Conservation (phyloP, 2,113 vertebrate species). For the Cnemophilus loriae region DNA sequence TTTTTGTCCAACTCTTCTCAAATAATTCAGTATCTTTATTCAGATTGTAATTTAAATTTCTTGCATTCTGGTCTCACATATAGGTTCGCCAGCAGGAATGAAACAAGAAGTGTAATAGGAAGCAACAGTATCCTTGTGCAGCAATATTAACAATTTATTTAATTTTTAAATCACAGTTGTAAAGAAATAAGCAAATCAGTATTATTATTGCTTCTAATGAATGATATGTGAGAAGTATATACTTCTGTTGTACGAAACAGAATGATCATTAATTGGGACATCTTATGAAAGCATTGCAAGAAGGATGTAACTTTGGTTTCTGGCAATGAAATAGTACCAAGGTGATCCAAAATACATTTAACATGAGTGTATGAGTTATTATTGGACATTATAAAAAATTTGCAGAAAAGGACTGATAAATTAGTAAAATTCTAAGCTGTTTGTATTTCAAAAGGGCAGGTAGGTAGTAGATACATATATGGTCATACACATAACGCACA, state of each 20-base stretch:
- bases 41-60: slow-evolving; percentile 32
- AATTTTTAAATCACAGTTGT: not conserved
- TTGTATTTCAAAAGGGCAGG: not conserved
- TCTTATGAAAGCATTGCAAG: not conserved
- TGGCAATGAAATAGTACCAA: not conserved
- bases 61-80: slow-evolving; percentile 10
- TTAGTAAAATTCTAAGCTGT: not conserved
- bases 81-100: slow-evolving; percentile 21
- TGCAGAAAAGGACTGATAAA: not conserved
- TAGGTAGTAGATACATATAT: not conserved
- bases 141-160: not conserved
- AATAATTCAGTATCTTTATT: slow-evolving; percentile 35
- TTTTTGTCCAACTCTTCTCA: slow-evolving; percentile 39
- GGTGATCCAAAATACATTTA: not conserved
- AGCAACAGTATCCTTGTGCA: not conserved
- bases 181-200: not conserved
- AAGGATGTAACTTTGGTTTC: not conserved
- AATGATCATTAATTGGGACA: not conserved
- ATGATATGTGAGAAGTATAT: not conserved
- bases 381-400: not conserved
- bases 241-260: not conserved
- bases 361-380: not conserved
- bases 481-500: not conserved
- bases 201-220: slow-evolving; percentile 1
- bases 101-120: not conserved